A percentile compares a stretch with the other conserved stretches of the same genome.
Evolutionary conservation across 2,113 vertebrate genomes (phyloP).

Genomic region (Bos javanicus): DNA sequence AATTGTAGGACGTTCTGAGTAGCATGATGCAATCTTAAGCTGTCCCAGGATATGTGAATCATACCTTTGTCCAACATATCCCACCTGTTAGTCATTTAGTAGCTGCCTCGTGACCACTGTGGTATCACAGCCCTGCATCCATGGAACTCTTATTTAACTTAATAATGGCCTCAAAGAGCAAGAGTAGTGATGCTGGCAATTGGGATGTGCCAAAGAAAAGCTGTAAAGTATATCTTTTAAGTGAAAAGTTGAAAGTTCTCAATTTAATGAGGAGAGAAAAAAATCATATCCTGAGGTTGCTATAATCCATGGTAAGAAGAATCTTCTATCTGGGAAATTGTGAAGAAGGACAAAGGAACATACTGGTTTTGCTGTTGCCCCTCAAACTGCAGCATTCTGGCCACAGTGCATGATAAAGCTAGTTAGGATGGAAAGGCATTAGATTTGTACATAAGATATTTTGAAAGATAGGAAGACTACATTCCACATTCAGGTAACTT

Average conservation of each 20-base stretch:
- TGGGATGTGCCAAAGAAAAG: background rate
- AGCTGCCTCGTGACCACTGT: background rate
- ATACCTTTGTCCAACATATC: background rate
- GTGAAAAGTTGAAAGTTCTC: background rate
- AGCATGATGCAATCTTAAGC: background rate
- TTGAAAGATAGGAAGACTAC: background rate
- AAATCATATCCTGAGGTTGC: background rate
- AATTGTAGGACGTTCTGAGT: background rate
- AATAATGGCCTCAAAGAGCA: background rate
- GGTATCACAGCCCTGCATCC: background rate
- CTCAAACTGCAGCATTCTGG: background rate
- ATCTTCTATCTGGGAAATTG: background rate
- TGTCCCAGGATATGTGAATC: background rate
- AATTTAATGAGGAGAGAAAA: background rate
- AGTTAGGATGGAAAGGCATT: background rate
- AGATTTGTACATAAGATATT: background rate
- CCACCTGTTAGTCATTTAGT: background rate
- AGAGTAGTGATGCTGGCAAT: background rate
- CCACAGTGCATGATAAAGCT: background rate
- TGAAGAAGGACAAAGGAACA: background rate
- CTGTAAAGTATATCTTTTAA: background rate
- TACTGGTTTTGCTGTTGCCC: background rate
- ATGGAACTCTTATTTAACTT: background rate
- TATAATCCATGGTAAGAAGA: background rate
- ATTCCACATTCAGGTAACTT: background rate